Base-by-base conservation (phyloP, 2,888 invertebrate genomes). In the Philhelius pedissequus region DNA sequence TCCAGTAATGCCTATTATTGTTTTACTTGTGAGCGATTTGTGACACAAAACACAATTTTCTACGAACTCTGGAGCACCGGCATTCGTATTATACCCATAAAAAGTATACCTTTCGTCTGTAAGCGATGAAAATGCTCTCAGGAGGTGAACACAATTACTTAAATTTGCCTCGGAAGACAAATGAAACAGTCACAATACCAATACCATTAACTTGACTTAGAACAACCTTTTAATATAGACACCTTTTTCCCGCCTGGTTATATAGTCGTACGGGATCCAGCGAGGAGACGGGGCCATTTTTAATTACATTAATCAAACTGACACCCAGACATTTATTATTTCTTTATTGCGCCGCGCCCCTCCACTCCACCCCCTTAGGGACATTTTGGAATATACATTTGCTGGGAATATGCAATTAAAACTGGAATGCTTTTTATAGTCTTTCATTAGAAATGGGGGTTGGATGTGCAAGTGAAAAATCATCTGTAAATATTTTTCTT, bases 241-340 rank as follows among this genome's bases (percentile, higher is more conserved):
- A 40, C 48, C n/a, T 74, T 45, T 7, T 48, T 1, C 7, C 3
- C 22, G 25, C 3, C 13, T 13, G 20, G 15, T 48, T 52, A 9
- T 22, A n/a, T n/a, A n/a, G 35, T 58, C 15, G 11, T 7, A 4
- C 13, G 7, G 25, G 6, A 15, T 22, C 13, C 3, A 48, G 6
- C 4, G 6, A 2, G 43, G 6, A 7, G 11, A 18, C 4, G 4
- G 64, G 40, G 52, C 20, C 20, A 71, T 54, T 82, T 77, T 78
- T 82, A 82, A 82, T 82, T 68, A 69, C 68, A 82, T 82, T 82
- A 74, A 82, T 82, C 82, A 82, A 68, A 73, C 68, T 77, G 73
- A 77, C 82, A 60, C 58, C 58, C 60, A 68, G 71, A 77, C 68
- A 82, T 77, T 82, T 73, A 68, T 70, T 73, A 68, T 77, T 38